These are phyloP conservation scores for Drosophila histrio DNA, from an alignment of 2,888 invertebrate species.

Conservation along the genomic window DNA sequence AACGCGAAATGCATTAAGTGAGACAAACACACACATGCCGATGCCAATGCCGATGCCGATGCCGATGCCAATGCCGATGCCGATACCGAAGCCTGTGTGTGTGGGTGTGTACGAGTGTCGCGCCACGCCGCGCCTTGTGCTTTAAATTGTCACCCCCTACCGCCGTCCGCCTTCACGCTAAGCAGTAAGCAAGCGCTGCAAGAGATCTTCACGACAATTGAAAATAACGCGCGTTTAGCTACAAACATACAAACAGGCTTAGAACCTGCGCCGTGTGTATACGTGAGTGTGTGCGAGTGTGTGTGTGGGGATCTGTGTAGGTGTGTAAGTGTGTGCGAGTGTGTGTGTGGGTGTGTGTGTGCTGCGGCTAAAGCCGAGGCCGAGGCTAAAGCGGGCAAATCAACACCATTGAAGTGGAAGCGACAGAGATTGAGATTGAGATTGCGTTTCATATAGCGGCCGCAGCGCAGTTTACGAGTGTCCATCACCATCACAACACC, in stretches of 20 bases:
- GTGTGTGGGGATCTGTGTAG: conserved; percentile 2
- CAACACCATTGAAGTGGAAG: conserved; percentile 76
- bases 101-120: conserved; percentile 51
- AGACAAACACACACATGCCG: conserved; percentile 30
- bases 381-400: conserved; percentile 49
- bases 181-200: too few species aligned
- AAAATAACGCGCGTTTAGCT: conserved; percentile 55
- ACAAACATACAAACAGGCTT: neutral
- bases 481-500: conserved; percentile 81
- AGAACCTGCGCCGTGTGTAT: too few species aligned
- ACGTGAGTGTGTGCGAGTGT: too few species aligned
- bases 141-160: conserved; percentile 42
- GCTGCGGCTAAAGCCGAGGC: conserved; percentile 32
- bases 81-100: neutral
- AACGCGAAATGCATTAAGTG: conserved; percentile 62
- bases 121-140: conserved; percentile 63
- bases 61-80: neutral
- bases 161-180: neutral
- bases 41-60: too few species aligned
- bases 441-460: conserved; percentile 77
- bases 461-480: conserved; percentile 81
- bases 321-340: conserved; percentile 9
- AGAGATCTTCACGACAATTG: conserved; percentile 65
- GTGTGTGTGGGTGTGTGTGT: conserved; percentile 11
- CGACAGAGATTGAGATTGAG: conserved; percentile 73